These are phyloP conservation scores for Cataglyphis albicans DNA, from an alignment of 2,888 invertebrate species.

Conservation along the genomic window DNA sequence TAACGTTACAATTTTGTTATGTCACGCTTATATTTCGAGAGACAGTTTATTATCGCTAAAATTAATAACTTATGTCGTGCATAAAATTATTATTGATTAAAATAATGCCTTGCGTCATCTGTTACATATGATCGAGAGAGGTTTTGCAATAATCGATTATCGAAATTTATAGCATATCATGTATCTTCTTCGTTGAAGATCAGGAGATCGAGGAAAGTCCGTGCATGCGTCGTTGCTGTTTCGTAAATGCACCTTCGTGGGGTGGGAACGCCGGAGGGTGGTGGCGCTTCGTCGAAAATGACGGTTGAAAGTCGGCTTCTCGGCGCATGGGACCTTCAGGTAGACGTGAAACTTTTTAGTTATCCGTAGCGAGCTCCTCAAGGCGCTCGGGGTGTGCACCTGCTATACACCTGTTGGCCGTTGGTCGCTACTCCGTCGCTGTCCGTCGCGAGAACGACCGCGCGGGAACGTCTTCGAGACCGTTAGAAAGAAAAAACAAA, in stretches of 20 bases:
- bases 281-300: slow-evolving; percentile 77
- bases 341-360: slow-evolving; percentile 82
- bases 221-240: slow-evolving; percentile 17
- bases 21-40: slow-evolving; percentile 13
- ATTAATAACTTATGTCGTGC: not conserved
- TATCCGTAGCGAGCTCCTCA: slow-evolving; percentile 74
- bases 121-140: not conserved
- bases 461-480: slow-evolving; percentile 64
- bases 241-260: slow-evolving; percentile 65
- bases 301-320: slow-evolving; percentile 81
- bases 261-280: slow-evolving; percentile 71
- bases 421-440: slow-evolving; percentile 79
- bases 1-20: slow-evolving; percentile 32
- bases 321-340: slow-evolving; percentile 84
- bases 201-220: not conserved
- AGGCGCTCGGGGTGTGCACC: slow-evolving; percentile 81
- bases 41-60: slow-evolving; percentile 7
- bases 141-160: not conserved
- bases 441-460: slow-evolving; percentile 64
- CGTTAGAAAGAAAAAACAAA: slow-evolving; percentile 64
- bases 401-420: slow-evolving; percentile 86
- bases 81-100: not conserved
- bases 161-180: not conserved
- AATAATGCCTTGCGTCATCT: not conserved
- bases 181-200: not conserved